A percentile compares a stretch with the other conserved stretches of the same genome.
Evolutionary conservation across 2,888 invertebrate species (phyloP).

Genomic region (Dolomedes plantarius): DNA sequence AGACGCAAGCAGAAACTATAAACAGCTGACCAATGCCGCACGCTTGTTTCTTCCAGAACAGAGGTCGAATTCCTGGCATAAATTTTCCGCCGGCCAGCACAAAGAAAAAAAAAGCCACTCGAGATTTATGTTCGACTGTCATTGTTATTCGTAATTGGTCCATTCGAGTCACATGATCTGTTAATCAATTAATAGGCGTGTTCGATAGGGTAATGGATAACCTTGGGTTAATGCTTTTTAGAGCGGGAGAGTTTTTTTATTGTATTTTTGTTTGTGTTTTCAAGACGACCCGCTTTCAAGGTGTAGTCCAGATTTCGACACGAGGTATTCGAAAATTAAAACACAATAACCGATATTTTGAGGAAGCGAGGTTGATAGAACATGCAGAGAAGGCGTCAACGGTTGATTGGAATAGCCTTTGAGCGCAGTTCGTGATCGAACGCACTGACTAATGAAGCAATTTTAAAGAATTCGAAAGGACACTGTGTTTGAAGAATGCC

Average conservation of each 20-base stretch:
- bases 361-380: too few relatives aligned
- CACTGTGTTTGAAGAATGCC: too few relatives aligned
- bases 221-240: conserved; percentile 26
- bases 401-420: not conserved
- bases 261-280: not conserved
- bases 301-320: too few relatives aligned
- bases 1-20: not conserved
- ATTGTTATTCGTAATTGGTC: conserved; percentile 49
- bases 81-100: not conserved
- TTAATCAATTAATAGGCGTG: conserved; percentile 56
- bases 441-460: not conserved
- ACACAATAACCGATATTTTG: not conserved
- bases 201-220: conserved; percentile 39
- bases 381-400: not conserved
- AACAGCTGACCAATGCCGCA: not conserved
- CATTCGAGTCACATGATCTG: conserved; percentile 39
- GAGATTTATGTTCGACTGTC: conserved; percentile 58
- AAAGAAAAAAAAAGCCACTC: not conserved
- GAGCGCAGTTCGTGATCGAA: not conserved
- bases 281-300: too few relatives aligned
- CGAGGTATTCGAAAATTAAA: not conserved
- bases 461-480: too few relatives aligned
- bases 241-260: not conserved
- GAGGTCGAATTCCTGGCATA: not conserved
- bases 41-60: not conserved